Conservation (phyloP, 2,113 vertebrate genomes). For the Clupea harengus region DNA sequence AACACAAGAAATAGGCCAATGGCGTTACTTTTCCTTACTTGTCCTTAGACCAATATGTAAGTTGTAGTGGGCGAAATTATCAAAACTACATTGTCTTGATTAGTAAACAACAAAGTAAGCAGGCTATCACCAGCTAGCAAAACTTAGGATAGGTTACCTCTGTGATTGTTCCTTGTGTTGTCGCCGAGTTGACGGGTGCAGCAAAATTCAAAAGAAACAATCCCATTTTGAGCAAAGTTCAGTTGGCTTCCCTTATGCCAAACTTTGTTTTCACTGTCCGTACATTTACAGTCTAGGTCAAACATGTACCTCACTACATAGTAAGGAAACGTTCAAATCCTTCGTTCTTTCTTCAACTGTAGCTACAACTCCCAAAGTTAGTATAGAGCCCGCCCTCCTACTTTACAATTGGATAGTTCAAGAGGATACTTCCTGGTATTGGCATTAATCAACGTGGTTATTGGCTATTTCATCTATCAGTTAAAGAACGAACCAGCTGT, state of each 20-base stretch:
- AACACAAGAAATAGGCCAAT: background rate
- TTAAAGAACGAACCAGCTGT: slow-evolving; percentile 4
- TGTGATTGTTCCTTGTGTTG: slow-evolving; percentile 41
- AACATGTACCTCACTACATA: slow-evolving; percentile 41
- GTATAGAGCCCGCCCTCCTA: slow-evolving; percentile 10
- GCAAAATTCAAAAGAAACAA: slow-evolving; percentile 46
- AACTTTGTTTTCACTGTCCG: slow-evolving; percentile 23
- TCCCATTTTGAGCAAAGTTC: slow-evolving; percentile 49
- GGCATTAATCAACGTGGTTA: background rate
- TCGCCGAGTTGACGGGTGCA: slow-evolving; percentile 46
- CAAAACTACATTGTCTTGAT: background rate
- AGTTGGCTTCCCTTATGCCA: slow-evolving; percentile 19
- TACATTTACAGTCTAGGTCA: slow-evolving; percentile 30
- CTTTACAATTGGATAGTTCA: slow-evolving; percentile 55
- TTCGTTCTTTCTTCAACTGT: slow-evolving; percentile 40
- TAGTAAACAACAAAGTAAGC: slow-evolving; percentile 2
- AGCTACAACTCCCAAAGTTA: slow-evolving; percentile 40
- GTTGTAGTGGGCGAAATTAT: background rate
- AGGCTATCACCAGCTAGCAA: background rate
- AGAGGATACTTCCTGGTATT: slow-evolving; percentile 38
- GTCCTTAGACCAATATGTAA: background rate
- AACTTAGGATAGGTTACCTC: slow-evolving; percentile 62
- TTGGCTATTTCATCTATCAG: slow-evolving; percentile 46
- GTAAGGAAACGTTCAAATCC: slow-evolving; percentile 31
- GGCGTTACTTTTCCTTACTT: background rate